Base-by-base conservation (phyloP, 30 jellyfish, hydroid and myxozoan species). In the Pelagia noctiluca region DNA sequence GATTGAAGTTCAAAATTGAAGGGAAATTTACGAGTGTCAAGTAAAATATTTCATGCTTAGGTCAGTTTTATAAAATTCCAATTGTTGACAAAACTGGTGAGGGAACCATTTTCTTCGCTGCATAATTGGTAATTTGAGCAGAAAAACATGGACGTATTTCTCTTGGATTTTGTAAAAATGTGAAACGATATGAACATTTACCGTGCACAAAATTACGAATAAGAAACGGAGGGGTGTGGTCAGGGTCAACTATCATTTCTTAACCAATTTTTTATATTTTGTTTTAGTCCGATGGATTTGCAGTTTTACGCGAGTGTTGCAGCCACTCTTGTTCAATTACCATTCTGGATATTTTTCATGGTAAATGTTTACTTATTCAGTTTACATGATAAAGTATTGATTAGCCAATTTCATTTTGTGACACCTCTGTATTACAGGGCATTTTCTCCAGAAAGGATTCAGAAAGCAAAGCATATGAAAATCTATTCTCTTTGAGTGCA, bases 251-350 rank as follows among this genome's bases (percentile, higher is more conserved):
- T 3, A 7, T 63, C 19, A 67, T 33, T 16, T 71, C 1, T 4
- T 25, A 24, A 10, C 5, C 30, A 23, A 16, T 0, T 48, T 0
- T 16, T 49, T 49, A 62, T 36, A 49, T 26, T 63, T 47, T 50
- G 32, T 38, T 23, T n/a, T 82, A 95, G 99, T 64, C 97, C 99
- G 4, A 80, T 88, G 86, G 99, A 95, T 61, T 69, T 95, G 61
- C 99, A 95, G 65, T 95, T 95, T 50, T 95, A 95, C 88, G 86
- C 99, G 7, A 88, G 99, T 68, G 90, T 95, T 0, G 99, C 99
- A 19, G 99, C 99, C 5, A 70, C 97, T 0, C 75, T 95, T 10
- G 92, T 95, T 3, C 99, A 95, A 86, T 36, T 95, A 71, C 99
- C 99, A 2, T 85, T 95, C 42, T 95, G 99, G 99, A 62, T 95